Percentiles rank a stretch among this genome's conserved stretches.
Evolutionary conservation across 2,797 vertebrate genomes (phyloP).

Genomic region (Takifugu rubripes): DNA sequence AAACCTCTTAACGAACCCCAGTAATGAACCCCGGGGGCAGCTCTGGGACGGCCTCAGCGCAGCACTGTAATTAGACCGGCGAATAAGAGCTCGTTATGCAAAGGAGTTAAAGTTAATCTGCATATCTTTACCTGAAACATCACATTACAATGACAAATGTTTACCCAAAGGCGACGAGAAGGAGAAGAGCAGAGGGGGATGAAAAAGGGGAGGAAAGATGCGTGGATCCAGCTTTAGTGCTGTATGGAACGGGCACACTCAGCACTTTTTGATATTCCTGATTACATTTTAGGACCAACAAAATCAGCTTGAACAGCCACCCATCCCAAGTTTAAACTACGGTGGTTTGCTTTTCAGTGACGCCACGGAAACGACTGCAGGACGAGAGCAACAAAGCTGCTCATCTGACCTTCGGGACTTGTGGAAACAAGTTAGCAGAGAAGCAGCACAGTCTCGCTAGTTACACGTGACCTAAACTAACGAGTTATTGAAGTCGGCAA

Average conservation of each 20-base stretch:
- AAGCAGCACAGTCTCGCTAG: too few relatives aligned
- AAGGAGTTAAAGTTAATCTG: constrained; percentile 69
- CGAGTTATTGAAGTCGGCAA: too few relatives aligned
- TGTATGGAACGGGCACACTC: too few relatives aligned
- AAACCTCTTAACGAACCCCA: constrained; percentile 66
- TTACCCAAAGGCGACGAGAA: constrained; percentile 53
- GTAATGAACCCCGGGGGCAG: constrained; percentile 74
- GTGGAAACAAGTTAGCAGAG: too few relatives aligned
- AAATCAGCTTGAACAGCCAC: too few relatives aligned
- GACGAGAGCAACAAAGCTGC: too few relatives aligned
- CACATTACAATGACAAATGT: constrained; percentile 55
- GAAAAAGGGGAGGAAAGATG: constrained; percentile 8
- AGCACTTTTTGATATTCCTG: neutral
- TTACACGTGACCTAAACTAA: too few relatives aligned
- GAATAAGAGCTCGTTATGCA: constrained; percentile 78
- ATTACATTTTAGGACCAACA: neutral
- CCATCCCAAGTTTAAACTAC: too few relatives aligned
- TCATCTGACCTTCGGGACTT: too few relatives aligned
- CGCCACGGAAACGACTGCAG: too few relatives aligned
- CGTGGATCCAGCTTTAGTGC: neutral
- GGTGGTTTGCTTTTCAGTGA: too few relatives aligned
- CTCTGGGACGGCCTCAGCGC: constrained; percentile 65
- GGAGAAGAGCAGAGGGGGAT: constrained; percentile 24
- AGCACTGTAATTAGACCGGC: constrained; percentile 72
- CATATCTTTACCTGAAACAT: constrained; percentile 73